phyloP scores from a whole-genome alignment of 2,888 invertebrate genomes.

The Drosophila multiciliata region DNA sequence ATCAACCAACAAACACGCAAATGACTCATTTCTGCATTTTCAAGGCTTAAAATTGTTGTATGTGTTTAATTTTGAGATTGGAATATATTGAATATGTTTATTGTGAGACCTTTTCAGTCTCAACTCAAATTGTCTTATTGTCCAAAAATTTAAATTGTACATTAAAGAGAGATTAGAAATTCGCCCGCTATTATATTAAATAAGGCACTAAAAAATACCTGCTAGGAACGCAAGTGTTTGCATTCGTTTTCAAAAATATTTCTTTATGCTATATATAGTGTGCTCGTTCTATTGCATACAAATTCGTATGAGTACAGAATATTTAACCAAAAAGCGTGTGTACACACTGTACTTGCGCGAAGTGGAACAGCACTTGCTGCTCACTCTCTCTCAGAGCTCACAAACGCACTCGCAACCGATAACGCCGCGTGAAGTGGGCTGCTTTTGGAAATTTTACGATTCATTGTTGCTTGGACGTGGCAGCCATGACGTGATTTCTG shows the following conservation, averaged over 20 bases:
- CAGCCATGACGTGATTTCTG: constrained; percentile 85
- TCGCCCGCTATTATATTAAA: not conserved
- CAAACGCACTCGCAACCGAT: constrained; percentile 63
- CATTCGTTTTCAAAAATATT: constrained; percentile 30
- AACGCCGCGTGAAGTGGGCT: constrained; percentile 68
- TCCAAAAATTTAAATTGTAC: not conserved
- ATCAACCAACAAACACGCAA: not conserved
- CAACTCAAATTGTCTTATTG: not conserved
- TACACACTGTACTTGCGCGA: constrained; percentile 53
- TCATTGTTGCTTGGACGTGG: constrained; percentile 85
- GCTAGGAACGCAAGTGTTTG: constrained; percentile 20
- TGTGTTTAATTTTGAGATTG: not conserved
- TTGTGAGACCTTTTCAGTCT: not conserved
- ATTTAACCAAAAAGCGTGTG: constrained; percentile 41
- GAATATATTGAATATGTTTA: not conserved
- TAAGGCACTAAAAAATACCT: constrained; percentile 56
- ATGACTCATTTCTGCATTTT: constrained; percentile 12
- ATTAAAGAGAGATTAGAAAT: not conserved
- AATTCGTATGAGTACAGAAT: constrained; percentile 8
- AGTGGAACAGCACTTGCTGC: constrained; percentile 35
- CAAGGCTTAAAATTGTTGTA: not conserved
- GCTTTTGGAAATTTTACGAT: constrained; percentile 79
- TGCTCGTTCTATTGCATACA: constrained; percentile 33
- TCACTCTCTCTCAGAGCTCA: constrained; percentile 43
- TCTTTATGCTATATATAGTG: constrained; percentile 14